Conservation (phyloP, 2,113 vertebrate genomes). For the Tenrec ecaudatus region DNA sequence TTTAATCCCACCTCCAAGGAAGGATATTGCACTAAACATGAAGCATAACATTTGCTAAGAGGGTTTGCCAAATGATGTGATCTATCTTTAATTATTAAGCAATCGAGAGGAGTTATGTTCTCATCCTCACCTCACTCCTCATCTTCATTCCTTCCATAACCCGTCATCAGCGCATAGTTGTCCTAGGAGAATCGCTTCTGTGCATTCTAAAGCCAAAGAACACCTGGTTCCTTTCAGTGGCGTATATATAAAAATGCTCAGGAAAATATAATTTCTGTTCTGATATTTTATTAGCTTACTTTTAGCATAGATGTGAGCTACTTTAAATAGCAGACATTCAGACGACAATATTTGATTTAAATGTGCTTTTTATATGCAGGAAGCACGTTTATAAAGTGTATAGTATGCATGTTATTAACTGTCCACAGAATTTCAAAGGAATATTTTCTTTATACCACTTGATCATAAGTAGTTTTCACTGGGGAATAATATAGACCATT, state of each 20-base stretch:
- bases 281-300: not conserved
- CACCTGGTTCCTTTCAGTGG: not conserved
- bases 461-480: not conserved
- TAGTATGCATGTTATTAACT: not conserved
- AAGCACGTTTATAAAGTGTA: not conserved
- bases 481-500: not conserved
- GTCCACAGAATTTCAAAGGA: not conserved
- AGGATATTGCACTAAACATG: not conserved
- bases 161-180: not conserved
- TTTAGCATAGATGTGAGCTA: not conserved
- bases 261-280: constrained; percentile 10
- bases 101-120: not conserved
- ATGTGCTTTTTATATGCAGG: not conserved
- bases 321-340: not conserved
- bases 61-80: not conserved
- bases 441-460: not conserved
- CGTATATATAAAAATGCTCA: not conserved
- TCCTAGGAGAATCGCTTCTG: not conserved
- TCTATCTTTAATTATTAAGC: not conserved
- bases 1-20: not conserved
- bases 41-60: not conserved
- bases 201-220: not conserved
- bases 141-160: not conserved
- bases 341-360: not conserved
- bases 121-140: not conserved